Evolutionary conservation across 2,113 vertebrate species (phyloP), one percentile per base, ranked within the genome.

Genomic region (Paradoxurus hermaphroditus): DNA sequence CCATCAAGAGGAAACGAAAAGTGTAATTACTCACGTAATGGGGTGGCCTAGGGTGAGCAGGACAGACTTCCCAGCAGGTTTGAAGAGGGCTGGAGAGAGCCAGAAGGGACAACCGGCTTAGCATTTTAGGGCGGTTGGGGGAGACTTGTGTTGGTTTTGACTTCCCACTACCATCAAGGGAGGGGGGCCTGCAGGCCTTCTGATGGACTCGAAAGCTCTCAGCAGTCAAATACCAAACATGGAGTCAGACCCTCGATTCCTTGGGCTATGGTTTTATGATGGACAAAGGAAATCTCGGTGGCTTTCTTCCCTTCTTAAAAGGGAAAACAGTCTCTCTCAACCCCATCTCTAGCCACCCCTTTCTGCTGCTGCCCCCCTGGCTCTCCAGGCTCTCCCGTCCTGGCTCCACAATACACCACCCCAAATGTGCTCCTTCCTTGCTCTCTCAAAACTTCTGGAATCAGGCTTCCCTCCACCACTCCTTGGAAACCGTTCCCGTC

Each of bases 281-380:
- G 18, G 51, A 39, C 44, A 51, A 34, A 77, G 49, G 56, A 46
- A 63, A 63, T 77, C 67, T 5, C 8, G 12, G 14, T 62, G 36
- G 44, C 79, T 81, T 92, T n/a, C 49, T 86, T 70, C 6, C 25
- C 44, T 53, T 72, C 81, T n/a, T 82, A 59, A 83, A 53, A 83
- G 41, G 51, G 36, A 82, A 96, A 31, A 19, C n/a, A 13, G 15
- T 41, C 62, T 68, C 5, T 67, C 10, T 75, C 29, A 51, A 36
- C 46, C 29, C 31, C 11, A 3, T 44, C 16, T 7, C 41, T n/a
- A n/a, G 29, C 1, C 1, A 31, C 19, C 59, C 13, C 41, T 19
- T 19, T 63, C 15, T 18, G 4, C 21, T 49, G 46, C 23, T 13
- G 9, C 5, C 5, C 2, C 3, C 3, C 16, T 18, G 7, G 10